Evolutionary conservation across 1,140 invertebrate species (phyloP), one percentile per base, ranked within the genome.

Genomic region (Sipha flava): DNA sequence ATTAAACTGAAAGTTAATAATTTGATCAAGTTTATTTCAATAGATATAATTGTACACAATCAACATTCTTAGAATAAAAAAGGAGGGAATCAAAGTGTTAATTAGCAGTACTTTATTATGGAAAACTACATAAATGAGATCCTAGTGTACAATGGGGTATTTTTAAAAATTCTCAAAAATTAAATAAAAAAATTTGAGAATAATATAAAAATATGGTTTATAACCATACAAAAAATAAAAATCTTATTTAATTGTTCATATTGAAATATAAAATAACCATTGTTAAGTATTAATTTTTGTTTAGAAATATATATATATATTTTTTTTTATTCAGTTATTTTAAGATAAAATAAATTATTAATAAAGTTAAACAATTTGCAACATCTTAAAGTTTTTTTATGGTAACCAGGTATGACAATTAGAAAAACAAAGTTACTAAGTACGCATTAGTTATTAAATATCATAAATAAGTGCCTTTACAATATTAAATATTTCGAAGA

Each of bases 91-190:
- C 40, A 45, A 29, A 29, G 21, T 47, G 9, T 29, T 29, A 29
- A 29, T 29, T 45, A 70, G n/a, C 43, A 66, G 21, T 66, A 6
- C 45, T 47, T 29, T 70, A 29, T 18, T 70, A 47, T 70, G 66
- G 47, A 75, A 54, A 75, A 29, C 47, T 75, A 75, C 29, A 54
- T 52, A 54, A 75, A 75, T 75, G 70, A 75, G 70, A 75, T 75
- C 70, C 70, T 75, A 75, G 14, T 73, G 31, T 75, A 34, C 9
- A 75, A 6, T 37, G n/a, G 49, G 31, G 47, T 37, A 21, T 23
- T 23, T 23, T 16, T 31, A 75, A 18, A 37, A 54, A 37, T 37
- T 54, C 31, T 23, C 18, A 18, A 52, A 73, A 52, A 29, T n/a
- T 34, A 72, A 72, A 70, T 47, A 23, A 68, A 68, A 23, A 31